phyloP scores from a whole-genome alignment of 2,797 vertebrate genomes.

The Morelia viridis region DNA sequence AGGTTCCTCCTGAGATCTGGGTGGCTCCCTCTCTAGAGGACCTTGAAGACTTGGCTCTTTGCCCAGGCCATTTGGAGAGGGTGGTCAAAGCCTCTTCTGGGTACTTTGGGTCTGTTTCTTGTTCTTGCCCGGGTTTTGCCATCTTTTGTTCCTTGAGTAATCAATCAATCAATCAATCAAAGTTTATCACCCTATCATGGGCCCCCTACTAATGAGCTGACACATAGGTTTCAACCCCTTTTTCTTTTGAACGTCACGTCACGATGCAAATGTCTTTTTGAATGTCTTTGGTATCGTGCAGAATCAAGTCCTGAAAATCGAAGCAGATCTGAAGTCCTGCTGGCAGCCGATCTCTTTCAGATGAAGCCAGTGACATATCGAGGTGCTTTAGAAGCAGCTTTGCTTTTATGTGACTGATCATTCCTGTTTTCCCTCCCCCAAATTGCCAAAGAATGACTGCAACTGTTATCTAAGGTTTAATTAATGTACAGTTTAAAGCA shows the following conservation, averaged over 20 bases:
- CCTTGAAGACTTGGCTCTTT: not conserved
- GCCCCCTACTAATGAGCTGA: not conserved
- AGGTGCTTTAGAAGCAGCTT: constrained; percentile 47
- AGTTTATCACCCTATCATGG: not conserved
- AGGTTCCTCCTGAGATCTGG: not conserved
- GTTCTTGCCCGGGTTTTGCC: not conserved
- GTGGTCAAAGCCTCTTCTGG: too few relatives aligned
- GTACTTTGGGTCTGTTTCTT: not conserved
- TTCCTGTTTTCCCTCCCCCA: constrained; percentile 5
- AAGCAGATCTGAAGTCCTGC: not conserved
- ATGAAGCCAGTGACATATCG: constrained; percentile 47
- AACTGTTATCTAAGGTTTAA: constrained; percentile 70
- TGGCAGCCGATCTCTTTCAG: constrained; percentile 25
- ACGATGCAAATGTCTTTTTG: too few relatives aligned
- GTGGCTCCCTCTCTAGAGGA: not conserved
- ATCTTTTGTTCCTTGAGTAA: not conserved
- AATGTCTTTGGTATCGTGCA: not conserved
- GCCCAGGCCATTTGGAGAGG: not conserved
- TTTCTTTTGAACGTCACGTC: not conserved
- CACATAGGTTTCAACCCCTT: not conserved
- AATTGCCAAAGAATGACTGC: constrained; percentile 69
- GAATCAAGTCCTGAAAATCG: not conserved
- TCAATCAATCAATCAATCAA: not conserved
- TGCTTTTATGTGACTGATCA: constrained; percentile 39
- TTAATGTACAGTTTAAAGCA: constrained; percentile 75